These are phyloP conservation scores for Microcebus tavaratra DNA, from an alignment of 2,113 vertebrate species.

Conservation along the genomic window DNA sequence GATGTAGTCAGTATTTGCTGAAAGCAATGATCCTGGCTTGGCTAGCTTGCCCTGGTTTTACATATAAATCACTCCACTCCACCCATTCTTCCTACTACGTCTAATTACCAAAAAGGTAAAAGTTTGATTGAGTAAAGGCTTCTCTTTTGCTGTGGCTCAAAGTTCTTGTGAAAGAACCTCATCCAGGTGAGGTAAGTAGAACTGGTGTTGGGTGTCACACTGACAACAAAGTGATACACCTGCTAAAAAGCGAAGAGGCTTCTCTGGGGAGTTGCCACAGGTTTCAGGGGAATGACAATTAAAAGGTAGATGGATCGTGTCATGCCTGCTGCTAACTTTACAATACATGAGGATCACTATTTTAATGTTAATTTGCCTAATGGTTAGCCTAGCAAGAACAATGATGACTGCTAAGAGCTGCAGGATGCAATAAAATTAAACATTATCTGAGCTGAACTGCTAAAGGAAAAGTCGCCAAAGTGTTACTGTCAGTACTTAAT, in stretches of 20 bases:
- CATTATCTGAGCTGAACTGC: conserved; percentile 78
- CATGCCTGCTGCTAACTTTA: conserved; percentile 82
- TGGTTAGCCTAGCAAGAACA: conserved; percentile 81
- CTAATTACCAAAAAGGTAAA: background rate
- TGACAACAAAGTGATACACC: background rate
- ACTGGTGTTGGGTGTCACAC: conserved; percentile 2
- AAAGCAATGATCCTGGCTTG: background rate
- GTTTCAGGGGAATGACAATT: conserved; percentile 84
- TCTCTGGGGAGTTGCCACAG: conserved; percentile 80
- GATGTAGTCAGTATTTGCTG: background rate
- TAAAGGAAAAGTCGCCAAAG: conserved; percentile 71
- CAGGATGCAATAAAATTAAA: conserved; percentile 85
- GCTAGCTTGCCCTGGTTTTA: background rate
- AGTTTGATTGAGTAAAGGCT: background rate
- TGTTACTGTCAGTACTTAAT: conserved; percentile 67
- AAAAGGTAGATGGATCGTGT: conserved; percentile 83
- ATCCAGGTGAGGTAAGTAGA: background rate
- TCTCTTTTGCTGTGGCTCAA: background rate
- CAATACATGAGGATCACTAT: conserved; percentile 83
- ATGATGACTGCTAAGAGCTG: conserved; percentile 77
- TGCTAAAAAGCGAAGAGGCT: conserved; percentile 64
- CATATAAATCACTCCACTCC: background rate
- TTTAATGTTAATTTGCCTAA: conserved; percentile 86
- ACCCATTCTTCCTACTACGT: background rate
- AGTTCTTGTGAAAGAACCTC: background rate